Evolutionary conservation across 2,888 invertebrate species (phyloP).

Genomic region (Spodoptera littoralis): DNA sequence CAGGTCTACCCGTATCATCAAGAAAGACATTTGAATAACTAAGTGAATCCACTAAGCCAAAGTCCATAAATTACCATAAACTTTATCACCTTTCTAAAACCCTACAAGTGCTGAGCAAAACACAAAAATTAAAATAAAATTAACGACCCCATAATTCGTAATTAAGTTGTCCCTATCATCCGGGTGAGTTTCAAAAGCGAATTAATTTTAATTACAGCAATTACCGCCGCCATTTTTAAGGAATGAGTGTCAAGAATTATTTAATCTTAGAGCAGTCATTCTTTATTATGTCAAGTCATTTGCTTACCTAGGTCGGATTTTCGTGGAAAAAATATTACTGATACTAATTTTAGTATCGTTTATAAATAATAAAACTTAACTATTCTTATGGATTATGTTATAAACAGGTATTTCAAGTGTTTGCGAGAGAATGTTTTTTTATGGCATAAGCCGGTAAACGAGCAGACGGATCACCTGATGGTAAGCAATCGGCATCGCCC

Average conservation of each 20-base stretch:
- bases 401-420: no score
- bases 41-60: no score
- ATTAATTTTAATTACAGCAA: conserved; percentile 44
- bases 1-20: no score
- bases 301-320: conserved; percentile 1
- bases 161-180: conserved; percentile 37
- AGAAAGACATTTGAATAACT: no score
- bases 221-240: conserved; percentile 24
- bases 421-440: no score
- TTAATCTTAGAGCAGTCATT: conserved; percentile 1
- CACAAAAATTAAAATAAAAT: conserved; percentile 11
- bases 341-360: no score
- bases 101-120: background rate
- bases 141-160: conserved; percentile 35
- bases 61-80: no score
- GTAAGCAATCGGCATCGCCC: no score
- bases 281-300: conserved; percentile 16
- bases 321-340: conserved; percentile 11
- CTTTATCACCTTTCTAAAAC: background rate
- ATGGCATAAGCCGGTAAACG: no score
- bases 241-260: conserved; percentile 12
- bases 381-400: no score
- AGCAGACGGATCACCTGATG: no score
- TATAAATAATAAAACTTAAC: no score
- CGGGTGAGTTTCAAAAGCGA: conserved; percentile 35